A percentile compares a stretch with the other conserved stretches of the same genome.
These are phyloP conservation scores for Oceanodroma leucorhoa DNA, from an alignment of 2,797 vertebrate genomes.

Conservation along the genomic window DNA sequence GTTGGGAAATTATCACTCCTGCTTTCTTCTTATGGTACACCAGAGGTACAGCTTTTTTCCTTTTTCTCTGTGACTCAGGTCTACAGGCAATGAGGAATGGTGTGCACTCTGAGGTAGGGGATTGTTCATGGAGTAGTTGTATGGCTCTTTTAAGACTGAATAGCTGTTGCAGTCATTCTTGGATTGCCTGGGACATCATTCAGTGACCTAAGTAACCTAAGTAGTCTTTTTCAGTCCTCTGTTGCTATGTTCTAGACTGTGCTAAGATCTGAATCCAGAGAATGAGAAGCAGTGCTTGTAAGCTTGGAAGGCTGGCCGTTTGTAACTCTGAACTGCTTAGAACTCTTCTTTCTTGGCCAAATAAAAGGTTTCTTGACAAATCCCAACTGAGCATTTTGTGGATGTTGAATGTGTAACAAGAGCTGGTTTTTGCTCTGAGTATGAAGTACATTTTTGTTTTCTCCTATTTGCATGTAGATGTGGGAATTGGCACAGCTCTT, in stretches of 20 bases:
- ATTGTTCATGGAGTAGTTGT: not conserved
- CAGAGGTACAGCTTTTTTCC: not conserved
- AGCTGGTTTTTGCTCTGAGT: not conserved
- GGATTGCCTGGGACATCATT: not conserved
- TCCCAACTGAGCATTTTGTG: not conserved
- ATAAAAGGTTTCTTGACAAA: not conserved
- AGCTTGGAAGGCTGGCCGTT: not conserved
- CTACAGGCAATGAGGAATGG: not conserved
- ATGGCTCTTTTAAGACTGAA: not conserved
- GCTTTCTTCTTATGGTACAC: not conserved
- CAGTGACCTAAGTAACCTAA: not conserved
- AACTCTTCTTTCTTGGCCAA: not conserved
- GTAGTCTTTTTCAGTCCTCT: not conserved
- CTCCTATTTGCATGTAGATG: not conserved
- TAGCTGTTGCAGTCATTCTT: not conserved
- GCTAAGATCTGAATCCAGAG: not conserved
- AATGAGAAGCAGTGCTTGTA: not conserved
- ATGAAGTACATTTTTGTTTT: not conserved
- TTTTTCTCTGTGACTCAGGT: not conserved
- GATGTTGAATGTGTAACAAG: not conserved
- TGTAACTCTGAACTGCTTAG: not conserved
- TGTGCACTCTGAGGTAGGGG: not conserved
- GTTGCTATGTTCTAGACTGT: not conserved
- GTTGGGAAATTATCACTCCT: not conserved
- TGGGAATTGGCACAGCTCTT: not conserved